Conservation (phyloP, 2,797 vertebrate species). For the Clarias pachynema region DNA sequence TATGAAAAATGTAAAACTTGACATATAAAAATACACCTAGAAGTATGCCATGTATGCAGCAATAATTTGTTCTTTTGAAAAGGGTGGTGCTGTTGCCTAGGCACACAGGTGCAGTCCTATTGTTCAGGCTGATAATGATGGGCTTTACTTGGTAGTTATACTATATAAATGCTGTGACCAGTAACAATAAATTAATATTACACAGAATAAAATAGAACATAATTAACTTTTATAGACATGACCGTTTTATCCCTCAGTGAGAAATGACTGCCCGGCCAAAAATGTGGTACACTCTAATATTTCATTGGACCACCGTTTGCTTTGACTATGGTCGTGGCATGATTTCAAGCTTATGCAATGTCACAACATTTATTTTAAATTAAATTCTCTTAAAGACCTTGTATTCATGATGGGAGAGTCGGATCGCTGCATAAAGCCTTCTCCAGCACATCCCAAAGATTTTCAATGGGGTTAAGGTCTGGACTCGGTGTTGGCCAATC, state of each 20-base stretch:
- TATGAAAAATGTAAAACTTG: neutral
- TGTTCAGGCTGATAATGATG: neutral
- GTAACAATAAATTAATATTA: neutral
- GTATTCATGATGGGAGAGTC: no score
- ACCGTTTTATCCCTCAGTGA: neutral
- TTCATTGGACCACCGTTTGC: no score
- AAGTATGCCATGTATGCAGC: neutral
- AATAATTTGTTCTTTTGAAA: neutral
- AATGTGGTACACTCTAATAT: no score
- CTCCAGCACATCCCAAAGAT: no score
- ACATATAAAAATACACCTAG: neutral
- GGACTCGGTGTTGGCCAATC: no score
- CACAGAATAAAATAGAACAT: neutral
- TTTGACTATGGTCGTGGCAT: no score
- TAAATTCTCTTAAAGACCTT: no score
- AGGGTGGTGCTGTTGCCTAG: neutral
- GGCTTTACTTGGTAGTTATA: neutral
- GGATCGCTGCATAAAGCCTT: no score
- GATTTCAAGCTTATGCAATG: no score
- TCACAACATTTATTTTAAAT: no score
- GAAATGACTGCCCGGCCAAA: neutral
- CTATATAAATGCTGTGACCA: neutral
- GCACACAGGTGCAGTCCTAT: neutral
- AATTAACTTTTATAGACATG: neutral
- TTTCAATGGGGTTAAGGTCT: no score